Evolutionary conservation across 2,888 invertebrate genomes (phyloP).

Genomic region (Epicampocera succincta): DNA sequence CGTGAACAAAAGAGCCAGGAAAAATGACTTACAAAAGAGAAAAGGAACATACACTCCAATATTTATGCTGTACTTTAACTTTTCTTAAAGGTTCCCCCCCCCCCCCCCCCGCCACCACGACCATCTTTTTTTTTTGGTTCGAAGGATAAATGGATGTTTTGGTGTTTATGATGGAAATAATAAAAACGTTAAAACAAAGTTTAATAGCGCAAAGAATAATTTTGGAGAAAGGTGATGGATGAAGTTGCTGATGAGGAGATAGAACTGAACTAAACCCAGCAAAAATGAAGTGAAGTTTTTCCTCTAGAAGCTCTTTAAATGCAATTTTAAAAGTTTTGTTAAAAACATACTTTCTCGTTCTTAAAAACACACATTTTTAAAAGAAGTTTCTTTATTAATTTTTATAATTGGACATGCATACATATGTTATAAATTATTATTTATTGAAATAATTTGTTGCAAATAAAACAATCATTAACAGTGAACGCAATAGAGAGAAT

Average conservation of each 20-base stretch:
- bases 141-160: constrained; percentile 39
- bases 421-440: too few relatives aligned
- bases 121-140: not conserved
- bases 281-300: constrained; percentile 7
- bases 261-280: constrained; percentile 3
- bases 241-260: constrained; percentile 30
- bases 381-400: too few relatives aligned
- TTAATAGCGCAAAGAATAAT: constrained; percentile 11
- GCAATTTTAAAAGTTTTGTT: too few relatives aligned
- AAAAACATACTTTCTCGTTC: too few relatives aligned
- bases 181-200: constrained; percentile 61
- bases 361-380: too few relatives aligned
- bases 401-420: too few relatives aligned
- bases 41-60: constrained; percentile 21
- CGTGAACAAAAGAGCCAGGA: constrained; percentile 29
- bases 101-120: too few relatives aligned
- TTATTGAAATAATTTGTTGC: too few relatives aligned
- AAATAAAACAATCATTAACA: too few relatives aligned
- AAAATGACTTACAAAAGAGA: not conserved
- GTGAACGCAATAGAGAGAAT: too few relatives aligned
- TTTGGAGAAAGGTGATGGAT: constrained; percentile 46
- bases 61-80: constrained; percentile 31
- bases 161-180: constrained; percentile 60
- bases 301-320: too few relatives aligned
- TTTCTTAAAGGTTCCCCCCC: not conserved